Conservation (phyloP, 2,888 invertebrate species). For the Hipparchia sbordonii region DNA sequence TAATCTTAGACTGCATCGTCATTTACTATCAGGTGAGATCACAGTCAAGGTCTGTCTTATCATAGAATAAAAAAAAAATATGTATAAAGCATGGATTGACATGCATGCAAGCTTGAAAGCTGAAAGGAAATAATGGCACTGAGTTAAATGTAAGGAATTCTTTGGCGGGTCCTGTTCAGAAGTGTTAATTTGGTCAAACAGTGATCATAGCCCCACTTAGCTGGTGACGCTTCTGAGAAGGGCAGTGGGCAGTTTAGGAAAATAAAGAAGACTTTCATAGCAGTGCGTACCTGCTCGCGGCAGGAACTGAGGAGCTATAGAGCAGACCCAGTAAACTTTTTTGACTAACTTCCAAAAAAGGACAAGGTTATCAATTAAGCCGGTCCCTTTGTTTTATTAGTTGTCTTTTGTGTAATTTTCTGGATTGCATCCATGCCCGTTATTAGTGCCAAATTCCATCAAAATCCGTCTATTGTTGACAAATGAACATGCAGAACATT, state of each 20-base stretch:
- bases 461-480: no score
- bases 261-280: slow-evolving; percentile 73
- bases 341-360: background rate
- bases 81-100: background rate
- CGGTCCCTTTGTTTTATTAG: no score
- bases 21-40: no score
- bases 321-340: slow-evolving; percentile 34
- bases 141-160: slow-evolving; percentile 36
- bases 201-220: slow-evolving; percentile 77
- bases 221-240: slow-evolving; percentile 72
- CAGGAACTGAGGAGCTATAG: slow-evolving; percentile 42
- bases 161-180: slow-evolving; percentile 53
- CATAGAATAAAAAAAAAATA: no score
- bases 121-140: background rate
- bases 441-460: no score
- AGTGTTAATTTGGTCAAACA: slow-evolving; percentile 79
- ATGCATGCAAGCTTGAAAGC: background rate
- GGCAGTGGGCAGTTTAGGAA: slow-evolving; percentile 66
- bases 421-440: no score
- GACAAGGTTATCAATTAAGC: no score
- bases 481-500: no score
- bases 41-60: no score
- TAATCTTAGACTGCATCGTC: no score
- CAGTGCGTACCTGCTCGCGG: slow-evolving; percentile 53
- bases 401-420: no score